Evolutionary conservation across 2,888 invertebrate species (phyloP).

Genomic region (Ornithoptera priamus): DNA sequence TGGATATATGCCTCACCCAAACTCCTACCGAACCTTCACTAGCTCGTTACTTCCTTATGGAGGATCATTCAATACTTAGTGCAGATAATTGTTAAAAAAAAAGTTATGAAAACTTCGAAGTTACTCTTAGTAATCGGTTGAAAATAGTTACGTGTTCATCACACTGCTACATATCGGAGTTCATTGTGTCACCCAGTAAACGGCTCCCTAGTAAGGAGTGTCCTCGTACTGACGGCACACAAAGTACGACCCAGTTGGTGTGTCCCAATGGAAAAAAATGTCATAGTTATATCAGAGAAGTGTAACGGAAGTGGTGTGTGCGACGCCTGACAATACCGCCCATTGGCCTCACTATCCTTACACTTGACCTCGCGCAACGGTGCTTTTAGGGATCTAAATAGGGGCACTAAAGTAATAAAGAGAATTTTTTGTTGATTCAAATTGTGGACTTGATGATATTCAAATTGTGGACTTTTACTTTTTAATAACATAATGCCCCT

Average conservation of each 20-base stretch:
- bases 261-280: constrained; percentile 74
- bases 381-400: constrained; percentile 31
- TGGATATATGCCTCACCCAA: too few relatives aligned
- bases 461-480: too few relatives aligned
- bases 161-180: neutral
- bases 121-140: too few relatives aligned
- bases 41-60: too few relatives aligned
- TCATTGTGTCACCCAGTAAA: constrained; percentile 41
- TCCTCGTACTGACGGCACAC: constrained; percentile 47
- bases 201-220: constrained; percentile 45
- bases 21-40: too few relatives aligned
- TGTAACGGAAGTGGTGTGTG: constrained; percentile 72
- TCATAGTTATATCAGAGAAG: constrained; percentile 74
- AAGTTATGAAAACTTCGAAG: too few relatives aligned
- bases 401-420: constrained; percentile 2
- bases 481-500: too few relatives aligned
- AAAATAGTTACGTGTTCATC: neutral
- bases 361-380: constrained; percentile 55
- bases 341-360: constrained; percentile 39
- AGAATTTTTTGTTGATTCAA: neutral
- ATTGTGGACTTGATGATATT: too few relatives aligned
- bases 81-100: too few relatives aligned
- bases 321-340: constrained; percentile 50
- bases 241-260: constrained; percentile 46
- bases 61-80: too few relatives aligned